Percentiles rank a stretch among this genome's conserved stretches.
Evolutionary conservation across 2,113 vertebrate species (phyloP).

Genomic region (western clawed frog (Xenopus tropicalis)): UCB_Xtro_10.0 CM004443.2:20155501-20156000

Average conservation of each 20-base stretch:
- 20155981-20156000: slow-evolving; percentile 22
- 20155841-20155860: slow-evolving; percentile 63
- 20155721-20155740: too few relatives aligned
- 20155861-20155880: slow-evolving; percentile 62
- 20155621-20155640: slow-evolving; percentile 54
- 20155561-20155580: slow-evolving; percentile 57
- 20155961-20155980: not conserved
- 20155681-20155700: slow-evolving; percentile 38
- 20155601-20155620: slow-evolving; percentile 51
- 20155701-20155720: not conserved
- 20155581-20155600: slow-evolving; percentile 51
- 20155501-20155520: slow-evolving; percentile 63
- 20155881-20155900: slow-evolving; percentile 63
- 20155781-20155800: slow-evolving; percentile 55
- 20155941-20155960: not conserved
- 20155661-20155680: slow-evolving; percentile 57
- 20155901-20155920: slow-evolving; percentile 41
- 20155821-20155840: slow-evolving; percentile 64
- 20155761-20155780: slow-evolving; percentile 52
- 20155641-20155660: not conserved
- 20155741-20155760: not conserved
- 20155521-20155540: slow-evolving; percentile 49
- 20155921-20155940: not conserved
- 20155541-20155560: slow-evolving; percentile 58
- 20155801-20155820: slow-evolving; percentile 58